Percentiles rank a stretch among this genome's conserved stretches.
Conservation (phyloP, 2,113 vertebrate genomes). For the Potamarius usumacintae region DNA sequence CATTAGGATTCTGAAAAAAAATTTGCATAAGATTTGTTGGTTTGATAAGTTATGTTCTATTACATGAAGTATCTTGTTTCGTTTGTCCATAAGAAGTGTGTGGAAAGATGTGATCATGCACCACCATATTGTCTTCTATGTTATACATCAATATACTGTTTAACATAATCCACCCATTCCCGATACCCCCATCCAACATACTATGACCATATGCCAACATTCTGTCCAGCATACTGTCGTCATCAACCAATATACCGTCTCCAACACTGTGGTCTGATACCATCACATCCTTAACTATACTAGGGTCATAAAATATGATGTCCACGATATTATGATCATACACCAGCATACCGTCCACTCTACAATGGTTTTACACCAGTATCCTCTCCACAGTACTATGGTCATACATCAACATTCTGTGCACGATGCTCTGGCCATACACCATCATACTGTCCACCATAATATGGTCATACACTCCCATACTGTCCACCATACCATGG, state of each 20-base stretch:
- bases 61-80: background rate
- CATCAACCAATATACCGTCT: background rate
- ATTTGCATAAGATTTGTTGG: constrained; percentile 10
- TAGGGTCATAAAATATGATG: background rate
- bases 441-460: background rate
- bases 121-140: background rate
- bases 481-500: background rate
- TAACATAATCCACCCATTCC: background rate
- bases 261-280: background rate
- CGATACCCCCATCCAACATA: background rate
- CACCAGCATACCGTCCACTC: background rate
- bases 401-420: background rate
- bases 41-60: background rate
- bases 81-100: background rate
- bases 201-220: background rate
- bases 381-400: background rate
- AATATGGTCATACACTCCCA: background rate
- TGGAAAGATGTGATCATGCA: background rate
- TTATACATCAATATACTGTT: background rate
- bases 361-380: background rate
- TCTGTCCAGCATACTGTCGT: background rate
- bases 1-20: background rate
- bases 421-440: background rate
- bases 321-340: background rate
- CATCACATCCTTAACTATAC: too few relatives aligned